phyloP scores from a whole-genome alignment of 2,113 vertebrate species.

The Theristicus caerulescens region DNA sequence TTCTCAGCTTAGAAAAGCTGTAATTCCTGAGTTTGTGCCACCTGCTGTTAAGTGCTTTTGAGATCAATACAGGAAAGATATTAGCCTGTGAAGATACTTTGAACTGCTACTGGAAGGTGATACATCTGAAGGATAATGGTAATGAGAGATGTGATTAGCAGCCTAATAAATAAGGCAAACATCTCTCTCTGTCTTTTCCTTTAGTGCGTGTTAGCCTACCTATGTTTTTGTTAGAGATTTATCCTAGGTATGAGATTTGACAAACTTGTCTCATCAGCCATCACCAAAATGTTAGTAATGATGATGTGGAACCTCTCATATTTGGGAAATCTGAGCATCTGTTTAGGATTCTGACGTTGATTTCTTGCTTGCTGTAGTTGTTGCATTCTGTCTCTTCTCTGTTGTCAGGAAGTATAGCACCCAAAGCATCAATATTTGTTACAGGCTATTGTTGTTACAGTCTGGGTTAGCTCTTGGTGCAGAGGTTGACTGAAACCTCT shows the following conservation, averaged over 20 bases:
- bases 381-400: background rate
- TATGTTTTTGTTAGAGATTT: background rate
- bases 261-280: background rate
- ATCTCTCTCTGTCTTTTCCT: background rate
- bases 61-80: conserved; percentile 26
- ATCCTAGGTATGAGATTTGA: background rate
- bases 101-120: background rate
- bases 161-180: background rate
- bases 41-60: conserved; percentile 19
- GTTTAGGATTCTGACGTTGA: background rate
- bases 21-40: background rate
- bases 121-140: background rate
- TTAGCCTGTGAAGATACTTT: background rate
- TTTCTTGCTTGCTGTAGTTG: background rate
- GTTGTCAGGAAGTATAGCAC: background rate
- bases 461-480: background rate
- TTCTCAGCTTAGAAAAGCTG: background rate
- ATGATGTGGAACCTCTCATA: background rate
- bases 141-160: background rate
- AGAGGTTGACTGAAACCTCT: background rate
- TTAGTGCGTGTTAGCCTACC: background rate
- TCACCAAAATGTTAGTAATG: background rate
- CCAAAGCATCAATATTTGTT: background rate
- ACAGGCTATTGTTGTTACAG: background rate
- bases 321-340: background rate